Percentiles rank a stretch among this genome's conserved stretches.
Evolutionary conservation across 2,797 vertebrate genomes (phyloP).

Genomic region (Tadarida brasiliensis): DNA sequence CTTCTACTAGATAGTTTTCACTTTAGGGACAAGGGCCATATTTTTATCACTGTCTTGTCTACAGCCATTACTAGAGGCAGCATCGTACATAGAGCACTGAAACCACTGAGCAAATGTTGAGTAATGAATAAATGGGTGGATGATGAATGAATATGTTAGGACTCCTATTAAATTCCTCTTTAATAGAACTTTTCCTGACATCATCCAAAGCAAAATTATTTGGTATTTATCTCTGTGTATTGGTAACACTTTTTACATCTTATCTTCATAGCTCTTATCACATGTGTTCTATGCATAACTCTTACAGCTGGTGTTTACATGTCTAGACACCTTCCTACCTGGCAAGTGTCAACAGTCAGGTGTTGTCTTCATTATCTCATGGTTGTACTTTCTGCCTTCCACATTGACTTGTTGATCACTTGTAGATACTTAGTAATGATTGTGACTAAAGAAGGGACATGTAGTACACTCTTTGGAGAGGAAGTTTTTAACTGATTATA

Average conservation of each 20-base stretch:
- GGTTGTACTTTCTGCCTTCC: not conserved
- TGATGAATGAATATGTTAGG: not conserved
- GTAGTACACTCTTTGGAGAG: not conserved
- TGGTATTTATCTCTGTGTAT: not conserved
- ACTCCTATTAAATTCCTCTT: not conserved
- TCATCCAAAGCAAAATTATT: not conserved
- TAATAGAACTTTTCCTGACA: not conserved
- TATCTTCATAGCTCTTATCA: not conserved
- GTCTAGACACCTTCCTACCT: not conserved
- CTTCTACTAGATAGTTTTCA: not conserved
- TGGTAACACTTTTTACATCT: rapidly evolving
- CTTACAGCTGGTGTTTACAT: not conserved
- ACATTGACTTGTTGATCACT: not conserved
- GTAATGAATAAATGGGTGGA: not conserved
- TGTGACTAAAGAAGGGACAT: not conserved
- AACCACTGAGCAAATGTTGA: not conserved
- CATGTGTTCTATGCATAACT: not conserved
- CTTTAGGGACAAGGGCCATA: not conserved
- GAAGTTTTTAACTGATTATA: not conserved
- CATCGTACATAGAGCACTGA: not conserved
- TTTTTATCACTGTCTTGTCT: not conserved
- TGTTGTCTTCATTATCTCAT: not conserved
- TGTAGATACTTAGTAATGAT: not conserved
- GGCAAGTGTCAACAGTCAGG: not conserved
- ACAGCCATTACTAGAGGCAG: not conserved